A percentile compares a stretch with the other conserved stretches of the same genome.
phyloP scores from a whole-genome alignment of 2,797 vertebrate species.

The Menidia menidia region DNA sequence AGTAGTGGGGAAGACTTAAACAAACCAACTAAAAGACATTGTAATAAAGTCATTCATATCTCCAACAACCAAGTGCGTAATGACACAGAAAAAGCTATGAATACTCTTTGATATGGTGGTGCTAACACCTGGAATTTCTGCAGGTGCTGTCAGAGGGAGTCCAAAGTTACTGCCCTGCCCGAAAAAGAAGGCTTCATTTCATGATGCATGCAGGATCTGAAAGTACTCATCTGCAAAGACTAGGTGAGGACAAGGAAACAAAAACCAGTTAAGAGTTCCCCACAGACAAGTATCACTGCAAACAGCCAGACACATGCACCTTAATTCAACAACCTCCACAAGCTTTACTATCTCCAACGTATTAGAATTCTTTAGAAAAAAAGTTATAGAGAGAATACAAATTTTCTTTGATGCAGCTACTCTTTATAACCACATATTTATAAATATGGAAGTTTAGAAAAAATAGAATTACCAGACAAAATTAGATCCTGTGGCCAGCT shows the following conservation, averaged over 20 bases:
- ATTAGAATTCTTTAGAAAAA: neutral
- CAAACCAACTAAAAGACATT: neutral
- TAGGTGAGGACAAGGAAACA: conserved; percentile 57
- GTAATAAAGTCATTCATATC: neutral
- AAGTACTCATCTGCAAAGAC: neutral
- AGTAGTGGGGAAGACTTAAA: neutral
- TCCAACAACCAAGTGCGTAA: neutral
- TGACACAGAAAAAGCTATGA: neutral
- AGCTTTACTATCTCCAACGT: neutral
- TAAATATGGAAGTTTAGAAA: neutral
- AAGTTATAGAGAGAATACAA: neutral
- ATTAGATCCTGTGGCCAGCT: conserved; percentile 42
- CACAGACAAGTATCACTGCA: conserved; percentile 20
- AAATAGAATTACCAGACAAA: conserved; percentile 59
- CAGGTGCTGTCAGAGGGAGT: neutral
- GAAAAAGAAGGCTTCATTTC: neutral
- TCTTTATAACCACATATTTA: too few relatives aligned
- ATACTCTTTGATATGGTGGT: neutral
- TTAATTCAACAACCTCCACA: conserved; percentile 15
- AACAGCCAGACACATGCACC: conserved; percentile 28
- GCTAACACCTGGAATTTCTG: neutral
- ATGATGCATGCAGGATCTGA: neutral
- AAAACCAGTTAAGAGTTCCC: conserved; percentile 38
- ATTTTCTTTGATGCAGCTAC: neutral
- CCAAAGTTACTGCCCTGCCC: neutral